Conservation (phyloP, 1,140 invertebrate species). For the Tenebrio molitor region DNA sequence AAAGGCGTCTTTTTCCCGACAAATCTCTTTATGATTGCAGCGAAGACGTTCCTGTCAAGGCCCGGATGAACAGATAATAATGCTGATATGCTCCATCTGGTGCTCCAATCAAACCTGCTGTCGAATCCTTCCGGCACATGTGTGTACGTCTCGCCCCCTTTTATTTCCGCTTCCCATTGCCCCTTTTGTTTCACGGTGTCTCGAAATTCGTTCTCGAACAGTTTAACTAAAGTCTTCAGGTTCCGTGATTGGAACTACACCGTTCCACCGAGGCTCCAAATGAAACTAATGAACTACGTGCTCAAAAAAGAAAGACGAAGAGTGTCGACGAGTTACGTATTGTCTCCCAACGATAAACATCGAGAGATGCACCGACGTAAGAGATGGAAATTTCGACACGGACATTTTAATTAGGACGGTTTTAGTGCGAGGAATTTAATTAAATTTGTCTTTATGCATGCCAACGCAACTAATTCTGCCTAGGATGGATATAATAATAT, state of each 20-base stretch:
- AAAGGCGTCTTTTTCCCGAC: constrained; percentile 49
- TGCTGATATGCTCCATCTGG: constrained; percentile 57
- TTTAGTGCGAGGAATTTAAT: constrained; percentile 45
- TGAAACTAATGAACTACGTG: constrained; percentile 48
- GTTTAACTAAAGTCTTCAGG: constrained; percentile 35
- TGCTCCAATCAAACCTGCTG: constrained; percentile 56
- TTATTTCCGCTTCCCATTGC: constrained; percentile 48
- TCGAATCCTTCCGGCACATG: constrained; percentile 56
- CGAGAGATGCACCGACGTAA: constrained; percentile 20
- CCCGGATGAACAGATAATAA: constrained; percentile 58
- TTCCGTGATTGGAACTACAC: constrained; percentile 34
- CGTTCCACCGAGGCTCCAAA: constrained; percentile 28
- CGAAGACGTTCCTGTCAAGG: constrained; percentile 54
- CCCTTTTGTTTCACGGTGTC: constrained; percentile 43
- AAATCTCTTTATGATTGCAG: constrained; percentile 55
- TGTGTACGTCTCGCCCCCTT: constrained; percentile 49
- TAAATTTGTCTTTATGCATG: constrained; percentile 47
- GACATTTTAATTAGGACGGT: constrained; percentile 47
- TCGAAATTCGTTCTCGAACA: constrained; percentile 8
- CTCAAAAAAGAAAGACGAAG: constrained; percentile 26
- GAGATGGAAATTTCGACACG: constrained; percentile 43
- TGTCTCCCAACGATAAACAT: constrained; percentile 31
- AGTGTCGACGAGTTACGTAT: constrained; percentile 14
- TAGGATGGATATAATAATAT: constrained; percentile 43
- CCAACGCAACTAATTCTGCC: constrained; percentile 42